phyloP scores from a whole-genome alignment of 2,113 vertebrate genomes.

The Tauraco erythrolophus region DNA sequence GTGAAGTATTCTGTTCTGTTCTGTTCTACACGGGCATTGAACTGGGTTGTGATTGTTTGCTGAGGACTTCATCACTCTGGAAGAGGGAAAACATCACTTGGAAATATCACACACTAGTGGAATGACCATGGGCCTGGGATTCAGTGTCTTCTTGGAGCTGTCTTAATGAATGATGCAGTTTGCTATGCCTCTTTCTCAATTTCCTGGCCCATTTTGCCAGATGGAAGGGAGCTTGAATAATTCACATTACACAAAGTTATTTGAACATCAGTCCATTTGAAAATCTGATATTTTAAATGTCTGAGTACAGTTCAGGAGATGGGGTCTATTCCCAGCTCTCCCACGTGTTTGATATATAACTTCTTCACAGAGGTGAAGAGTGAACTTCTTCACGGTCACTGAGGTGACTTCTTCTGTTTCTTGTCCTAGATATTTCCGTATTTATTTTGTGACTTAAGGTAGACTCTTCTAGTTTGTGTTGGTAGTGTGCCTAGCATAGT shows the following conservation, averaged over 20 bases:
- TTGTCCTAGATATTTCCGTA: neutral
- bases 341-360: neutral
- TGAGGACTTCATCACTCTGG: neutral
- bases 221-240: neutral
- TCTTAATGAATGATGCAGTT: neutral
- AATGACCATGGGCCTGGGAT: neutral
- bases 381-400: too few species aligned
- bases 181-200: neutral
- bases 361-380: neutral
- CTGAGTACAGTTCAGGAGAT: neutral
- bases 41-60: neutral
- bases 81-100: neutral
- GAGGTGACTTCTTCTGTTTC: neutral
- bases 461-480: neutral
- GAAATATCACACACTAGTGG: neutral
- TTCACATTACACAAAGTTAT: neutral
- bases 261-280: neutral
- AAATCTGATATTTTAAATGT: neutral
- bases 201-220: accelerated
- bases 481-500: neutral
- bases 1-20: neutral
- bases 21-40: neutral
- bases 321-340: neutral
- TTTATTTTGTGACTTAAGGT: neutral
- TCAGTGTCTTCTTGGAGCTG: neutral